Base-by-base conservation (phyloP, 2,888 invertebrate species). In the Ypsolopha scabrella region DNA sequence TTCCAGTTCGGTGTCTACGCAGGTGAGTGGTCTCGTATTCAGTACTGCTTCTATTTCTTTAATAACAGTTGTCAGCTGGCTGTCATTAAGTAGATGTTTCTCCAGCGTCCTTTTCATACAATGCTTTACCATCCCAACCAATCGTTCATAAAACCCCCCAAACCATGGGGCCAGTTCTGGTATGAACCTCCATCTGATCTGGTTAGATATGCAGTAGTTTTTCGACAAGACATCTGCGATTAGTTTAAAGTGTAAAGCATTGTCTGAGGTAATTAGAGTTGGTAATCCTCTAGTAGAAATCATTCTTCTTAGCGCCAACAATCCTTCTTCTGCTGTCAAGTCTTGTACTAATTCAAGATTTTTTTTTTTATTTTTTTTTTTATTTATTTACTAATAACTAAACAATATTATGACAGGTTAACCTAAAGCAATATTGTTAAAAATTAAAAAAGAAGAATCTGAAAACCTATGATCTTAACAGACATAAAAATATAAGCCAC, bases 11-110 rank as follows among this genome's bases (percentile, higher is more conserved):
- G 50, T 13, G 7, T 50, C 54, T 11, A 57, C 53, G 1, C n/a
- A 33, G 1, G 55, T 57, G 7, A 57, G 49, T 9, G 55, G 57
- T 43, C 55, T 44, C 9, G 53, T 48, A 41, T 57, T 57, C 1
- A 57, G 43, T 1, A 57, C 57, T 8, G 55, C 51, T 51, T 55
- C 53, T 10, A 55, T 41, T 51, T 57, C 55, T 11, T 55, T 57
- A 1, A 55, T 8, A 0, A 57, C 39, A 0, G 55, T 57, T 4
- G 7, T 10, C 14, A 57, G 36, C 44, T 57, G 53, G 14, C 24
- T 51, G 24, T 55, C 49, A 6, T 41, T 51, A 1, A 54, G 8
- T 13, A 54, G 14, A 13, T 54, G 55, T 43, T 54, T 55, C 6
- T 52, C 53, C 10, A 57, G 14, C 6, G 57, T 53, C 11, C 52